Base-by-base conservation (phyloP, 2,797 vertebrate genomes). In the Heliangelus exortis region DNA sequence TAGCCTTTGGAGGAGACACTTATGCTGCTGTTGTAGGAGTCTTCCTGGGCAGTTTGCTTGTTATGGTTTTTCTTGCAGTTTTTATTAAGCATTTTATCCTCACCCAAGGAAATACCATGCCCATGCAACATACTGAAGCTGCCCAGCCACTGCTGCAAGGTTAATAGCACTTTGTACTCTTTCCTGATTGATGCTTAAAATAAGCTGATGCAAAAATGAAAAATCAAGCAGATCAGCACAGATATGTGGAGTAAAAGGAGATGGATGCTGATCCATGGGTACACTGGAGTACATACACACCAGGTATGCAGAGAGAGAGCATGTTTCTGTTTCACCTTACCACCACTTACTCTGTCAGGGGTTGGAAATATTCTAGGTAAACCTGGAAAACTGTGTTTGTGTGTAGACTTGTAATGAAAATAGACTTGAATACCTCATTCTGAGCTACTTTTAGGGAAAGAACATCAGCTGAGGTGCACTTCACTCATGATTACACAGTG, bases 131-230 rank as follows among this genome's bases (percentile, higher is more conserved):
- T 89, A 96, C 97, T 91, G 99, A 99, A 97, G 99, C 98, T 97
- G 97, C 98, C 22, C 98, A 98, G 96, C 99, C 99, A 1, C 97
- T 99, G 79, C 96, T 99, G 94, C 98, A 98, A 93, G 98, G 98
- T 50, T 98, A 55, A 5, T 29, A 67, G 43, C 29, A 7, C 68
- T 57, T 78, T 53, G 41, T 67, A 75, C 89, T 86, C 2, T 76
- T 51, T 87, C 75, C 55, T 67, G 3, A 18, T 48, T 23, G 51
- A 55, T 50, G 69, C 80, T 96, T 93, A 31, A 81, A 65, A 23
- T 29, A 82, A 84, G 66, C 34, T 66, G 72, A 4, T 54, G 8
- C 14, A 45, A 65, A 69, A 39, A 16, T 55, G 66, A 41, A 19
- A 47, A 51, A 41, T 2, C 3, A 50, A 22, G 19, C 65, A 81